Conservation (phyloP, 2,113 vertebrate species). For the Columba livia region DNA sequence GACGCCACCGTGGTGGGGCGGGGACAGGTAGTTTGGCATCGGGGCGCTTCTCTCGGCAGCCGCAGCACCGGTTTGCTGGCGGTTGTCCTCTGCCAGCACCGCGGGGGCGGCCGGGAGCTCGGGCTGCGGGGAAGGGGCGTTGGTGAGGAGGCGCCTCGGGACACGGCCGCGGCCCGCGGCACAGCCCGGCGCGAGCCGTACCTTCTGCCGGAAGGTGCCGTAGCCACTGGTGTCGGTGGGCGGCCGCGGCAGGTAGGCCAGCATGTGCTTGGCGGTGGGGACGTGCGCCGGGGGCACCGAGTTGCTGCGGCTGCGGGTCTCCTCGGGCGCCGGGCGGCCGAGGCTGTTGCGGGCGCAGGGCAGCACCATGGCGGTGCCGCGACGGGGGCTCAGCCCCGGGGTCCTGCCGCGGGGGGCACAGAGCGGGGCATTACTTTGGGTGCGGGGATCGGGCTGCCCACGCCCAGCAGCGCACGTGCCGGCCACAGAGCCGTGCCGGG, state of each 20-base stretch:
- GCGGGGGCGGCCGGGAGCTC: not conserved
- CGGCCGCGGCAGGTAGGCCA: conserved; percentile 75
- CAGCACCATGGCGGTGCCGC: not conserved
- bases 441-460: accelerated
- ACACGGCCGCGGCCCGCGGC: too few species aligned
- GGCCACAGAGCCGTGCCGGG: not conserved
- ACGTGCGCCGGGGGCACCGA: conserved; percentile 71
- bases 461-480: accelerated
- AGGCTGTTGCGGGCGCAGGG: not conserved
- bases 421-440: not conserved
- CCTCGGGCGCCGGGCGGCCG: not conserved
- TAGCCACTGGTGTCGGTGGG: conserved; percentile 51
- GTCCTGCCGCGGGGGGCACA: not conserved
- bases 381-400: not conserved
- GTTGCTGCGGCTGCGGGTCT: conserved; percentile 70
- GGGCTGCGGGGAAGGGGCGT: conserved; percentile 21
- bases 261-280: conserved; percentile 76
- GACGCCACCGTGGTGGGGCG: not conserved
- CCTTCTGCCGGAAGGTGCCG: conserved; percentile 71
- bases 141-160: not conserved
- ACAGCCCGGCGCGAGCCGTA: not conserved
- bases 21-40: conserved; percentile 14
- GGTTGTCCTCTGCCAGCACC: not conserved
- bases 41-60: conserved; percentile 32
- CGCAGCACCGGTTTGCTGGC: not conserved